phyloP scores from a whole-genome alignment of 2,888 invertebrate genomes.

The Trachelus stipa region DNA sequence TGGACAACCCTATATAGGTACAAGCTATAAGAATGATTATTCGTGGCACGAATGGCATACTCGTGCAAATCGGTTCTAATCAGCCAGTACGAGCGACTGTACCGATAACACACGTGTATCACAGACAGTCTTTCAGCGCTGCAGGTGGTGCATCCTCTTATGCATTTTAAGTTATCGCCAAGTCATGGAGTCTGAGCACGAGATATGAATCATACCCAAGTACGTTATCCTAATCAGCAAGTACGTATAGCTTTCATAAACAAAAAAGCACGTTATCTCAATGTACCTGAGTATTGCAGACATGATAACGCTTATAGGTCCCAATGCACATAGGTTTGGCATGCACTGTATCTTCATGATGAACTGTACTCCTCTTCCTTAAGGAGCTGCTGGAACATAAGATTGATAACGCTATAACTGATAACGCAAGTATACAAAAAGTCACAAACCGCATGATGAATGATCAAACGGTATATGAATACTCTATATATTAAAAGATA shows the following conservation, averaged over 20 bases:
- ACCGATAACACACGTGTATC: constrained; percentile 21
- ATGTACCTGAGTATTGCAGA: constrained; percentile 83
- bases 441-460: neutral
- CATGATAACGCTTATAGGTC: constrained; percentile 80
- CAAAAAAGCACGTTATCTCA: neutral
- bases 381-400: constrained; percentile 45
- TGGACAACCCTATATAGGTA: neutral
- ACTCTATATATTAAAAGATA: neutral
- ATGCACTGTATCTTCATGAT: constrained; percentile 50
- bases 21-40: neutral
- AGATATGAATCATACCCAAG: constrained; percentile 39
- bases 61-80: neutral
- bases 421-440: neutral
- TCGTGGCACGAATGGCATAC: neutral
- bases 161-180: constrained; percentile 20
- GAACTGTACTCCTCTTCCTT: constrained; percentile 52
- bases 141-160: constrained; percentile 36
- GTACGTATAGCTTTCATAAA: constrained; percentile 1
- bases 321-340: constrained; percentile 75
- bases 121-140: constrained; percentile 20
- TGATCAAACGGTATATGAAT: neutral
- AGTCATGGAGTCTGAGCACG: constrained; percentile 7
- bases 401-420: constrained; percentile 33
- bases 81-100: neutral
- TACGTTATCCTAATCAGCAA: constrained; percentile 43